Evolutionary conservation across 2,888 invertebrate species (phyloP).

Genomic region (Lissonota sp.): DNA sequence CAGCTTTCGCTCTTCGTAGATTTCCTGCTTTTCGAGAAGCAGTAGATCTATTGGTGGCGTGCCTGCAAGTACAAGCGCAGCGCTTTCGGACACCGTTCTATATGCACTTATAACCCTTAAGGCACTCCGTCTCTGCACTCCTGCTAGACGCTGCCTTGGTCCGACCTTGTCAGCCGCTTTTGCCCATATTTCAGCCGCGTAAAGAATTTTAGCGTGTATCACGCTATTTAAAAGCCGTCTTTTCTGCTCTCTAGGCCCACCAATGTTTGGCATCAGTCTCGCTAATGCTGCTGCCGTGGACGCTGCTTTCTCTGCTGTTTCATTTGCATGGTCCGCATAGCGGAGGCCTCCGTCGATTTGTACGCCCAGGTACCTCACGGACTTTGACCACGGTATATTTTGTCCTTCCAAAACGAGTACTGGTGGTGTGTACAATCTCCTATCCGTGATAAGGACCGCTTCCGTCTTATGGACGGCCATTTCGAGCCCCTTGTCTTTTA

Average conservation of each 20-base stretch:
- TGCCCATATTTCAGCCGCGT: slow-evolving; percentile 60
- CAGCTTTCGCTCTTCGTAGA: background rate
- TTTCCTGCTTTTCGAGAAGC: background rate
- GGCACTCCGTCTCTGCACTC: slow-evolving; percentile 22
- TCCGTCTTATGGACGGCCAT: too few relatives aligned
- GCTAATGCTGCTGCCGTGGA: slow-evolving; percentile 15
- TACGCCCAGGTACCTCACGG: too few relatives aligned
- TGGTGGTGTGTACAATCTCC: too few relatives aligned
- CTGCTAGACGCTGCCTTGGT: slow-evolving; percentile 20
- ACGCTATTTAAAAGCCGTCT: slow-evolving; percentile 50
- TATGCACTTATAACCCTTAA: background rate
- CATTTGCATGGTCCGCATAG: too few relatives aligned
- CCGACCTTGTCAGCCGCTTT: slow-evolving; percentile 1
- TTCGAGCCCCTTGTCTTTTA: too few relatives aligned
- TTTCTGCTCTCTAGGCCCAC: slow-evolving; percentile 47
- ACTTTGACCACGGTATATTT: too few relatives aligned
- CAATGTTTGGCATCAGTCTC: slow-evolving; percentile 63
- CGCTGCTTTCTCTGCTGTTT: too few relatives aligned
- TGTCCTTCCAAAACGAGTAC: too few relatives aligned
- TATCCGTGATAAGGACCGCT: too few relatives aligned
- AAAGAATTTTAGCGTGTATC: slow-evolving; percentile 54
- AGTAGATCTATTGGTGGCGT: background rate
- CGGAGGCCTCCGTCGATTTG: too few relatives aligned
- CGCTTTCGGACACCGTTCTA: slow-evolving; percentile 1
- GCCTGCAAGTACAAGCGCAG: background rate